Percentiles rank a stretch among this genome's conserved stretches.
phyloP scores from a whole-genome alignment of 2,797 vertebrate genomes.

The Ara ararauna region DNA sequence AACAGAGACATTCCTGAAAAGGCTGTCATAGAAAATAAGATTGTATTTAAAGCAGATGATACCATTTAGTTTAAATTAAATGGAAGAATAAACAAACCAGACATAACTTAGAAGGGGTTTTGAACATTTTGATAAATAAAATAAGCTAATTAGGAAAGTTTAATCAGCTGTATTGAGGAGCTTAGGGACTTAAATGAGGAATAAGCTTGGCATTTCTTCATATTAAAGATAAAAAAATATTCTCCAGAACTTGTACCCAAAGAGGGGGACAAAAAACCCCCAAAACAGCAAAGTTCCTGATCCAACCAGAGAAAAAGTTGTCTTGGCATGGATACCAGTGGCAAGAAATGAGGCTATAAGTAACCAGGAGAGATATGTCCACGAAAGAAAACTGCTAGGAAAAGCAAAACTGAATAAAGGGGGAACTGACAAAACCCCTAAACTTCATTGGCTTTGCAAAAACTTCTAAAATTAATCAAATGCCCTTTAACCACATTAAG shows the following conservation, averaged over 20 bases:
- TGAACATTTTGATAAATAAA: conserved; percentile 26
- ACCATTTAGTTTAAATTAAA: conserved; percentile 18
- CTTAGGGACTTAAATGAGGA: not conserved
- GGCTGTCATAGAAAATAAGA: not conserved
- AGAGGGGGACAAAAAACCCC: not conserved
- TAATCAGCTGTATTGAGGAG: not conserved
- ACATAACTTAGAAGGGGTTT: not conserved
- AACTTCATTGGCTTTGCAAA: not conserved
- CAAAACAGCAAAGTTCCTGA: not conserved
- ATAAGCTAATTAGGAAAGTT: conserved; percentile 33
- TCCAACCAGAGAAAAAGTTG: not conserved
- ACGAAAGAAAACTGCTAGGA: not conserved
- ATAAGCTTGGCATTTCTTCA: not conserved
- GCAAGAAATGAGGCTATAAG: not conserved
- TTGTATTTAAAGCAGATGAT: conserved; percentile 3
- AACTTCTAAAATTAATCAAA: not conserved
- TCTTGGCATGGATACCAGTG: not conserved
- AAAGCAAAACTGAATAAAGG: not conserved
- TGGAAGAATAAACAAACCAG: not conserved
- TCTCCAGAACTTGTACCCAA: not conserved
- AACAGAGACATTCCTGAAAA: conserved; percentile 19
- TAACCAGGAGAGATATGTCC: not conserved
- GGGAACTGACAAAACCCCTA: not conserved
- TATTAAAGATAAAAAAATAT: not conserved
- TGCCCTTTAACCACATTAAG: not conserved